Evolutionary conservation across 2,888 invertebrate genomes (phyloP).

Genomic region (Sceliomorpha sp.): DNA sequence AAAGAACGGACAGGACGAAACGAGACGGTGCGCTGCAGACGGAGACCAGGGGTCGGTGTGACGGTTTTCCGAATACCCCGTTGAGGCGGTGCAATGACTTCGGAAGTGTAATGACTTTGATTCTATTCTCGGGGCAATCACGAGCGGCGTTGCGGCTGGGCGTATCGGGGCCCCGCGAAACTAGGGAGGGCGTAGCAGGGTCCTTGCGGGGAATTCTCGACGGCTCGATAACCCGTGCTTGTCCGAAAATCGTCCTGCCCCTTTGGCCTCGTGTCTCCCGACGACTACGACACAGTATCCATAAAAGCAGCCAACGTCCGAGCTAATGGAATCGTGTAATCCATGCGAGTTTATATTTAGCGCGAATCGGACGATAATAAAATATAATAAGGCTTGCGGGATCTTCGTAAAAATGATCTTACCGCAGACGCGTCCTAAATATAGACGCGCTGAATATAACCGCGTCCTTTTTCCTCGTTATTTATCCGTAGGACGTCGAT

Average conservation of each 20-base stretch:
- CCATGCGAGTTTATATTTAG: too few species aligned
- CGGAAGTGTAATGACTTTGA: conserved; percentile 14
- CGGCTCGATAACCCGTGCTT: conserved; percentile 20
- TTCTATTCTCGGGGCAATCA: conserved; percentile 64
- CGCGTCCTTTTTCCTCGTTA: too few species aligned
- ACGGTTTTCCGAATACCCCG: conserved; percentile 44
- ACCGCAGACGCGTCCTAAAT: too few species aligned
- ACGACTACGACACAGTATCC: too few species aligned
- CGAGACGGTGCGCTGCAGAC: too few species aligned
- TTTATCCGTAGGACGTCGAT: background rate
- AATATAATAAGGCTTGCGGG: too few species aligned
- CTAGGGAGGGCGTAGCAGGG: conserved; percentile 36
- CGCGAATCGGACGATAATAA: too few species aligned
- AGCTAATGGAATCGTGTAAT: too few species aligned
- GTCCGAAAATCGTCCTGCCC: conserved; percentile 6
- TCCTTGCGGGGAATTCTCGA: conserved; percentile 62
- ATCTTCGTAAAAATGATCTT: too few species aligned
- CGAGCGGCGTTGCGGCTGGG: conserved; percentile 21
- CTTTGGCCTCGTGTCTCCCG: background rate
- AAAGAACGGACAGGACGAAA: too few species aligned
- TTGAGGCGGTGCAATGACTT: conserved; percentile 46
- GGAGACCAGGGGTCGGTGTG: conserved; percentile 46
- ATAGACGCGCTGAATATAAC: too few species aligned
- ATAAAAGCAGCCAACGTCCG: too few species aligned
- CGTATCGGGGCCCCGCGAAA: conserved; percentile 16